Conservation (phyloP, 2,888 invertebrate species). For the Dynastes tityus region DNA sequence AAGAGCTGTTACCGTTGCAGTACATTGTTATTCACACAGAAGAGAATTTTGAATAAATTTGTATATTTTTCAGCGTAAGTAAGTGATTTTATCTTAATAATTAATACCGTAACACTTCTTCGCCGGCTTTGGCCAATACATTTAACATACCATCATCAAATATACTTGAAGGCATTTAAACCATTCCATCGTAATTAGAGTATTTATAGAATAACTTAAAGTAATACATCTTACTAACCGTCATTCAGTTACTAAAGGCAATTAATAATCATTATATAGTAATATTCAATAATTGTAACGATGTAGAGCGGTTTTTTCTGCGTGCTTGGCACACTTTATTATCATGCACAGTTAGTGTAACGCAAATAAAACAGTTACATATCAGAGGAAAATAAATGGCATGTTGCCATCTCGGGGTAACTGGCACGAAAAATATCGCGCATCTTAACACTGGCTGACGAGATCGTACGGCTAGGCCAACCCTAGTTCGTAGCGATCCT, state of each 20-base stretch:
- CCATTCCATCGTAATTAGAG: no score
- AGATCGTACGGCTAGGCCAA: neutral
- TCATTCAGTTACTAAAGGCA: neutral
- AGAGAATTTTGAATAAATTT: no score
- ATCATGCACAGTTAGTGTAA: constrained; percentile 30
- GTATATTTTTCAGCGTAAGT: no score
- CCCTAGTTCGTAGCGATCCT: neutral
- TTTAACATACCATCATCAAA: no score
- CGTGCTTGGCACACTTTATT: constrained; percentile 33
- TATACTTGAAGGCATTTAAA: no score
- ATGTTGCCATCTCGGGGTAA: constrained; percentile 10
- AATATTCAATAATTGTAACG: constrained; percentile 17
- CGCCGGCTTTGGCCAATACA: no score
- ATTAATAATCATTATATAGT: constrained; percentile 14
- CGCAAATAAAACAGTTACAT: constrained; percentile 40
- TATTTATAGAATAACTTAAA: neutral
- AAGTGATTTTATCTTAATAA: no score
- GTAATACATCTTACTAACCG: neutral
- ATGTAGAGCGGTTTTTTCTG: constrained; percentile 9
- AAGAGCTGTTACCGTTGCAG: no score
- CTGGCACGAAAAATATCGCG: constrained; percentile 27
- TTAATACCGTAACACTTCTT: no score
- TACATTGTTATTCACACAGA: no score
- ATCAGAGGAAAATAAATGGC: constrained; percentile 25
- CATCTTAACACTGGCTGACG: neutral